These are phyloP conservation scores for Myotis lucifugus DNA, from an alignment of 2,113 vertebrate genomes.

Conservation along the genomic window DNA sequence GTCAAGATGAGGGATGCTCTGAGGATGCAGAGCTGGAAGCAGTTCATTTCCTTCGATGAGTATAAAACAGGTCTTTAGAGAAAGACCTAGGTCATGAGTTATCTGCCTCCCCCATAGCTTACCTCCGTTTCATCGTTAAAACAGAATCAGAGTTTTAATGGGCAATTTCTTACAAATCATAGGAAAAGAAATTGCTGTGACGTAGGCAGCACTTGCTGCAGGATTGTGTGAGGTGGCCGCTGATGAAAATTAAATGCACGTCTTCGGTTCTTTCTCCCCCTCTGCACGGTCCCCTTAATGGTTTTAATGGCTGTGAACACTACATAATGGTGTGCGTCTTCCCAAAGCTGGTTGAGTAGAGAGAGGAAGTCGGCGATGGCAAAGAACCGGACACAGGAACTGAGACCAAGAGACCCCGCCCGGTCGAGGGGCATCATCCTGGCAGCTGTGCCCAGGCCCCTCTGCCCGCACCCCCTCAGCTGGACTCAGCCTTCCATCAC, in stretches of 20 bases:
- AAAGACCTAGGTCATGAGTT: not conserved
- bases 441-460: no score
- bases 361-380: not conserved
- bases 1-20: not conserved
- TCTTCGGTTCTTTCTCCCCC: not conserved
- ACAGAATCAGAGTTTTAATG: not conserved
- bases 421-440: accelerated
- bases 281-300: accelerated
- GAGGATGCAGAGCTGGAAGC: not conserved
- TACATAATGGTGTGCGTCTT: accelerated
- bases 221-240: no score
- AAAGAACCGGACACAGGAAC: not conserved
- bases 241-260: not conserved
- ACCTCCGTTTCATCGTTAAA: not conserved
- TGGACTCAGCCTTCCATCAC: accelerated
- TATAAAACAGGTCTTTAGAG: not conserved
- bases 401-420: not conserved
- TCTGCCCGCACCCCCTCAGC: no score
- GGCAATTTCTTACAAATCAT: not conserved
- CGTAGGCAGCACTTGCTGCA: no score
- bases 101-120: no score
- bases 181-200: not conserved
- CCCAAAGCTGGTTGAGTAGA: accelerated
- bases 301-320: no score
- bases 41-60: no score